Conservation (phyloP, 2,797 vertebrate genomes). For the Anas bahamensis region DNA sequence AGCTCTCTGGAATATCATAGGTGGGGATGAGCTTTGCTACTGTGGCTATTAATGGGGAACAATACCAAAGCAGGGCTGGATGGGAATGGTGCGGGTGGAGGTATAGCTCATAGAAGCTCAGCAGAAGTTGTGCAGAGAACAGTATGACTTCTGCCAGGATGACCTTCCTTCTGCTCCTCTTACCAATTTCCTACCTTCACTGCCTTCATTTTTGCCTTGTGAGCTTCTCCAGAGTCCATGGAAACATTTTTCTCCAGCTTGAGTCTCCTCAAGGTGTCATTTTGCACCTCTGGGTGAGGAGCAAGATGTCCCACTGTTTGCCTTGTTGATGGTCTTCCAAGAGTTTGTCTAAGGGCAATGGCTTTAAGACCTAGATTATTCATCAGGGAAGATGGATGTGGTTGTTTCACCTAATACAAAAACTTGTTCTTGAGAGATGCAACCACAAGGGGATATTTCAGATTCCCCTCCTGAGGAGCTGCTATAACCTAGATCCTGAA, state of each 20-base stretch:
- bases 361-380: neutral
- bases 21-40: neutral
- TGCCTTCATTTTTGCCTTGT: neutral
- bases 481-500: rapidly evolving
- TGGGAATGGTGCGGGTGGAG: neutral
- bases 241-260: neutral
- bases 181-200: neutral
- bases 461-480: neutral
- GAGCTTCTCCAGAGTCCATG: neutral
- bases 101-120: neutral
- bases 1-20: neutral
- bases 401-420: neutral
- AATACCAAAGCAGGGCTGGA: neutral
- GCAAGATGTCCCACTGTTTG: rapidly evolving
- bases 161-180: neutral
- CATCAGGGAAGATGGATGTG: neutral
- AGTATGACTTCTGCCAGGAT: neutral
- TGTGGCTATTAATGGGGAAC: neutral
- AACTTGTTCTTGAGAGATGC: rapidly evolving
- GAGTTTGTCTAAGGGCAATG: neutral
- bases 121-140: neutral
- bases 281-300: neutral
- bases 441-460: rapidly evolving
- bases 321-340: neutral
- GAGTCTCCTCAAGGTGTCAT: neutral